A percentile compares a stretch with the other conserved stretches of the same genome.
Conservation (phyloP, 2,797 vertebrate genomes). For the Petrocephalus schoutedeni region DNA sequence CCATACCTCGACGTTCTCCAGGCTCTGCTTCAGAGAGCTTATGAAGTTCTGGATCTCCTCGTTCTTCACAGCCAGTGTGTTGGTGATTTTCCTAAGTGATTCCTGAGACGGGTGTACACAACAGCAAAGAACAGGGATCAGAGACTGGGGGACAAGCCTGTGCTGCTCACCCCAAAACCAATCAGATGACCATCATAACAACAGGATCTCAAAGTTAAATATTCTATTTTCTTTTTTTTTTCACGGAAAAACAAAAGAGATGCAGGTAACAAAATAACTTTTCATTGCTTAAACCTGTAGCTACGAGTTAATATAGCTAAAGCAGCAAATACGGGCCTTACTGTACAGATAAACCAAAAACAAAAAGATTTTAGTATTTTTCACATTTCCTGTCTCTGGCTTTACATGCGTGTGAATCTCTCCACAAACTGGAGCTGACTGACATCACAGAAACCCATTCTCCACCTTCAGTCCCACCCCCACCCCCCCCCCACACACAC, state of each 20-base stretch:
- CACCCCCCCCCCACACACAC: not conserved
- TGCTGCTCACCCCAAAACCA: not conserved
- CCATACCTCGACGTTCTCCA: conserved; percentile 81
- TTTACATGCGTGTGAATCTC: not conserved
- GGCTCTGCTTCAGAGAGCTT: conserved; percentile 80
- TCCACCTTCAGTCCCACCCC: not conserved
- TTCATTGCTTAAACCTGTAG: not conserved
- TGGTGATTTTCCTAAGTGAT: conserved; percentile 80
- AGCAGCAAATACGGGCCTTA: not conserved
- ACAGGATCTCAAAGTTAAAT: not conserved
- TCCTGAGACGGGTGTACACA: conserved; percentile 57
- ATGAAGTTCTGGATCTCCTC: conserved; percentile 89
- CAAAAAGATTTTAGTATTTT: not conserved
- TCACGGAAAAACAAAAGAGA: not conserved
- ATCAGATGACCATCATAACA: not conserved
- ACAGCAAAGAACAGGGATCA: not conserved
- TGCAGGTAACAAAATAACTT: not conserved
- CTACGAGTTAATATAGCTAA: not conserved
- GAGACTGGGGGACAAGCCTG: not conserved
- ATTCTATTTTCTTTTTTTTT: not conserved
- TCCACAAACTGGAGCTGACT: not conserved
- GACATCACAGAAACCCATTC: not conserved
- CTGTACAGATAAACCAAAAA: not conserved
- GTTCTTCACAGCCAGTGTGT: conserved; percentile 83
- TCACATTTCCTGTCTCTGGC: not conserved